These are phyloP conservation scores for Cebidichthys violaceus DNA, from an alignment of 2,113 vertebrate species.

Conservation along the genomic window DNA sequence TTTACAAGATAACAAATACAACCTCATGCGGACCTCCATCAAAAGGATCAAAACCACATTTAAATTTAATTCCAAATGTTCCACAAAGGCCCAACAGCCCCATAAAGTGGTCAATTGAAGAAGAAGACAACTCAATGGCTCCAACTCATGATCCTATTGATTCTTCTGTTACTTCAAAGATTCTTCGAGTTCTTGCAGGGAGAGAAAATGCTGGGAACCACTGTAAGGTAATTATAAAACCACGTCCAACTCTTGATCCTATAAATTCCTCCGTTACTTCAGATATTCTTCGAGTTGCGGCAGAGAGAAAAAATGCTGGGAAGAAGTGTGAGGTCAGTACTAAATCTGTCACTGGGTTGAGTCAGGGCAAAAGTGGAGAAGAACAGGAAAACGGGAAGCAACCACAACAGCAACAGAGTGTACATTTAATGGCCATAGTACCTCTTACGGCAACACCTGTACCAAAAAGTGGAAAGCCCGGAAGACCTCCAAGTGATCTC, in stretches of 20 bases:
- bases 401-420: slow-evolving; percentile 5
- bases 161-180: slow-evolving; percentile 82
- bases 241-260: slow-evolving; percentile 76
- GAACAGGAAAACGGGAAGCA: slow-evolving; percentile 84
- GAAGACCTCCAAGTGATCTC: slow-evolving; percentile 60
- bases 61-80: slow-evolving; percentile 62
- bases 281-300: slow-evolving; percentile 82
- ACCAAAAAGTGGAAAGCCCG: slow-evolving; percentile 59
- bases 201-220: slow-evolving; percentile 57
- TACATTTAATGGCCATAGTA: slow-evolving; percentile 56
- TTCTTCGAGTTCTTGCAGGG: slow-evolving; percentile 81
- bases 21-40: slow-evolving; percentile 23
- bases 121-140: slow-evolving; percentile 66
- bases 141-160: slow-evolving; percentile 81
- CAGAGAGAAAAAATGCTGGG: slow-evolving; percentile 68
- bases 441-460: slow-evolving; percentile 49
- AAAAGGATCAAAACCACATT: slow-evolving; percentile 37
- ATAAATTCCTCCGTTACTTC: slow-evolving; percentile 82
- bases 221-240: slow-evolving; percentile 24
- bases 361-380: slow-evolving; percentile 69
- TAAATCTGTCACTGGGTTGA: slow-evolving; percentile 28
- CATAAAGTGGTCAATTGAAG: slow-evolving; percentile 89
- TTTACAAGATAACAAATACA: slow-evolving; percentile 56
- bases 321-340: slow-evolving; percentile 16
- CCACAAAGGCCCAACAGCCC: slow-evolving; percentile 74